These are phyloP conservation scores for Pseudotriccus pelzelni DNA, from an alignment of 2,797 vertebrate species.

Conservation along the genomic window DNA sequence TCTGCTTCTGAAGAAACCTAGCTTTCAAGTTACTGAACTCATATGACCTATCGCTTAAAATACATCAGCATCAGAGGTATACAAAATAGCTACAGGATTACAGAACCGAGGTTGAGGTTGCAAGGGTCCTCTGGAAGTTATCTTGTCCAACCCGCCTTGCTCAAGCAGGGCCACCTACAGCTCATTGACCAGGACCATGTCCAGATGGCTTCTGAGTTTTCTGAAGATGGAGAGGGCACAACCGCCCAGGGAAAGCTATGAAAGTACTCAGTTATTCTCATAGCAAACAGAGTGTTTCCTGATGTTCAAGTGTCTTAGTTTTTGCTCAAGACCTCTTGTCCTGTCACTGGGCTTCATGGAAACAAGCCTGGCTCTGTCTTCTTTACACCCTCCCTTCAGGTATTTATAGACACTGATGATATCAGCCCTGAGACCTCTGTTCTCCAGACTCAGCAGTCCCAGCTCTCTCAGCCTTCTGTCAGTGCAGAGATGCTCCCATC, in stretches of 20 bases:
- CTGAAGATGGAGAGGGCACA: neutral
- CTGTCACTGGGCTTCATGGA: neutral
- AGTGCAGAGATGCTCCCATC: neutral
- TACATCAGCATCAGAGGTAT: neutral
- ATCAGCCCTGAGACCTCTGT: neutral
- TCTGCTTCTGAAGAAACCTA: neutral
- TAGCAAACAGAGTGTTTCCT: neutral
- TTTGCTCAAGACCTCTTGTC: neutral
- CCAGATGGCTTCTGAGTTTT: neutral
- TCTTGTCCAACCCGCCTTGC: neutral
- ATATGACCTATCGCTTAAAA: neutral
- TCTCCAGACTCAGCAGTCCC: neutral
- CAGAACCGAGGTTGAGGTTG: neutral
- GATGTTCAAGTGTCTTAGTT: neutral
- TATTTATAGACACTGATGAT: neutral
- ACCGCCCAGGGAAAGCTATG: neutral
- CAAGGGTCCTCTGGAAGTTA: neutral
- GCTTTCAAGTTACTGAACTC: neutral
- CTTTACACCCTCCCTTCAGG: neutral
- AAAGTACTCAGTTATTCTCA: neutral
- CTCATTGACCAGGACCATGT: neutral
- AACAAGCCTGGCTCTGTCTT: neutral
- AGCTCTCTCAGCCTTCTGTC: neutral
- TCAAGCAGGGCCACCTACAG: neutral
- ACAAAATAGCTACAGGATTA: neutral